Conservation (phyloP, 2,113 vertebrate genomes). For the Vidua macroura region DNA sequence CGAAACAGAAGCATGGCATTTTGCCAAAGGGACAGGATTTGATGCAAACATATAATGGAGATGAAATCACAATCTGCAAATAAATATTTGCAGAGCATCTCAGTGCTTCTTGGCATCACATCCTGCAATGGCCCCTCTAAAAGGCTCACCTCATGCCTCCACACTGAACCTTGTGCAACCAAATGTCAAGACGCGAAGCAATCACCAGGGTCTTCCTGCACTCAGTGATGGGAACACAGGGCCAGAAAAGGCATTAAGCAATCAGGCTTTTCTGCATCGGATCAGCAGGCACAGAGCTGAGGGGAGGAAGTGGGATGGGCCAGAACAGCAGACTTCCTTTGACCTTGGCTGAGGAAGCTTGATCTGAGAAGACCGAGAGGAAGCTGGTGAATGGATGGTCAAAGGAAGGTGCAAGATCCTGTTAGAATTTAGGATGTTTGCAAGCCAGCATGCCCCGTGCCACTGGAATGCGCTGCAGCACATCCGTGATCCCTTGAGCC, state of each 20-base stretch:
- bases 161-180: not conserved
- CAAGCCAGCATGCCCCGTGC: accelerated
- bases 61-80: not conserved
- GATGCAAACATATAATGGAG: not conserved
- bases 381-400: not conserved
- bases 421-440: not conserved
- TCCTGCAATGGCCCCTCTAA: not conserved
- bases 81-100: not conserved
- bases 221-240: not conserved
- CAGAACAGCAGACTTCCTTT: not conserved
- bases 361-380: not conserved
- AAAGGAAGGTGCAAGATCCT: not conserved
- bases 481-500: not conserved
- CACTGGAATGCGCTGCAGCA: not conserved
- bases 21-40: not conserved
- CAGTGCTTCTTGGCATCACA: not conserved
- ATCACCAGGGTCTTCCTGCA: not conserved
- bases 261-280: not conserved
- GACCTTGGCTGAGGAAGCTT: not conserved
- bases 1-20: not conserved
- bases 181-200: not conserved
- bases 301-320: not conserved
- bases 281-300: not conserved
- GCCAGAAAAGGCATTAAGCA: not conserved
- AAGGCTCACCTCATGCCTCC: not conserved